Evolutionary conservation across 2,888 invertebrate genomes (phyloP).

Genomic region (Adela reaumurella): DNA sequence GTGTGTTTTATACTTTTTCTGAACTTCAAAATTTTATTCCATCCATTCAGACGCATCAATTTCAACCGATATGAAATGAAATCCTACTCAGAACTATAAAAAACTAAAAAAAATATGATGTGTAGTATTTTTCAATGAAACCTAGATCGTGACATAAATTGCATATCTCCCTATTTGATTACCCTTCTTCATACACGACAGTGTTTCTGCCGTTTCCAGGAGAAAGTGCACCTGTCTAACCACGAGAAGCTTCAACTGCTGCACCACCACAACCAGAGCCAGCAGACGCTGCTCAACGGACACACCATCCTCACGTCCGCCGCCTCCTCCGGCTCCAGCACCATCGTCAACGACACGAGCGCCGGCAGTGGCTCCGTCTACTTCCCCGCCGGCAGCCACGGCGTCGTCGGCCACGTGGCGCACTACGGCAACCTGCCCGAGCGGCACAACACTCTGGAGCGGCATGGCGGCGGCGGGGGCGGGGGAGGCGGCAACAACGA

Average conservation of each 20-base stretch:
- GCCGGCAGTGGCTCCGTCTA: constrained; percentile 29
- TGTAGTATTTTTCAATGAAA: too few species aligned
- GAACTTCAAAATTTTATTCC: too few species aligned
- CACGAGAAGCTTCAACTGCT: constrained; percentile 46
- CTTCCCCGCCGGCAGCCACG: constrained; percentile 41
- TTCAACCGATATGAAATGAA: too few species aligned
- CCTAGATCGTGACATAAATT: too few species aligned
- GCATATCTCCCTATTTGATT: too few species aligned
- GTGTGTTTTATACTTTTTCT: too few species aligned
- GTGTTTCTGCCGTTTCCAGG: constrained; percentile 29
- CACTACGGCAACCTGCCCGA: constrained; percentile 36
- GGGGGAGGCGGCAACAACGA: neutral
- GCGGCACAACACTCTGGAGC: constrained; percentile 30
- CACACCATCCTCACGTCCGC: constrained; percentile 44
- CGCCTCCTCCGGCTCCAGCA: constrained; percentile 28
- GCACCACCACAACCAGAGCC: constrained; percentile 49
- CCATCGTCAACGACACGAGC: constrained; percentile 38
- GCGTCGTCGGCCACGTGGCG: constrained; percentile 16
- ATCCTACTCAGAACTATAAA: too few species aligned
- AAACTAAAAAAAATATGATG: too few species aligned
- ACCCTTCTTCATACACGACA: too few species aligned
- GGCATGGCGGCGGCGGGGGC: neutral
- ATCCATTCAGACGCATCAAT: too few species aligned
- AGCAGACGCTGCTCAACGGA: constrained; percentile 40
- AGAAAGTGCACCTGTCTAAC: constrained; percentile 45